Evolutionary conservation across 2,113 vertebrate species (phyloP), one percentile per base, ranked within the genome.

Genomic region (Acrocephalus arundinaceus): DNA sequence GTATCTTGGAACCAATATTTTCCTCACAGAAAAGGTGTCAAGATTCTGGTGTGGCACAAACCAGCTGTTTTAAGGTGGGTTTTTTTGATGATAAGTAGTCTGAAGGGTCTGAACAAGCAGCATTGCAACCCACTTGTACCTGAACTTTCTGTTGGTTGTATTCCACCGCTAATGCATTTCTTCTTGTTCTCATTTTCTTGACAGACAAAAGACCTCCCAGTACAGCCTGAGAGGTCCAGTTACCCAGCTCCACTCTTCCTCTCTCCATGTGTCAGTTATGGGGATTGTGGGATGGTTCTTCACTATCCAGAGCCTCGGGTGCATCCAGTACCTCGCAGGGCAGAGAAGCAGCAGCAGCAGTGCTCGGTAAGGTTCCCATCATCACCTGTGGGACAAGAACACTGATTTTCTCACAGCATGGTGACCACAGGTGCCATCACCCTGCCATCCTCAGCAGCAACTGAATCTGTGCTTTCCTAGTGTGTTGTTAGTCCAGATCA

Each of bases 211-310:
- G 89, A 63, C 6, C n/a, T 89, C 30, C 81, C 19, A 2, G 86
- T 31, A 22, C 48, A 82, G 21, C 39, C 78, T 57, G 95, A 87
- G 66, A 78, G 17, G 76, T 23, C 54, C 39, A 73, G 14, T 27
- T 94, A 35, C 65, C 90, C 86, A 80, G 66, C 95, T 41, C 97
- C 97, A 5, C 65, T 96, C 35, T 85, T 84, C 46, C 55, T 93
- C 21, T 86, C 96, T 20, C 76, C 89, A 0, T 97, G 90, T 74
- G 78, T 68, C 71, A 90, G 5, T 62, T 88, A 88, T 39, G 72
- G 91, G 41, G 83, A 35, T 9, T 97, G 96, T 7, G 55, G 77
- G 35, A 48, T 95, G 45, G 31, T 75, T 79, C 81, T 94, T 75
- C 96, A 77, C n/a, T 93, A 13, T 31, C 46, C 24, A 14, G 85